Evolutionary conservation across 2,888 invertebrate species (phyloP), one percentile per base, ranked within the genome.

Genomic region (Pharmacophagus antenor): DNA sequence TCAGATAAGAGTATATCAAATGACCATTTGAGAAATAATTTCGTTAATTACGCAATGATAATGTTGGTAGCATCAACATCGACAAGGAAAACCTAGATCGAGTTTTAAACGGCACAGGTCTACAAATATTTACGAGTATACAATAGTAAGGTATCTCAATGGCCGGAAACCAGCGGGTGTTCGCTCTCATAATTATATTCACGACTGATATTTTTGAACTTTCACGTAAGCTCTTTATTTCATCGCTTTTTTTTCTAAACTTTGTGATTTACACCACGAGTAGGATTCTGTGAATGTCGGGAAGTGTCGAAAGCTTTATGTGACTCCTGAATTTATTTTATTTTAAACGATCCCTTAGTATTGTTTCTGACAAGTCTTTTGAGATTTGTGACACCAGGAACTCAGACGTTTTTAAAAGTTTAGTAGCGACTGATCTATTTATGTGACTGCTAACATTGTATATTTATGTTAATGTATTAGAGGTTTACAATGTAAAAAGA

Each of bases 131-230:
- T 44, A n/a, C 42, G 18, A n/a, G 42, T 63, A 64, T 66, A 67
- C 73, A 71, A 69, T 80, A 74, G 87, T 85, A 87, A 73, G 75
- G 73, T 74, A 65, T 66, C 64, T 67, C 70, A 72, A 70, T 76
- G 76, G 76, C 83, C 84, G 84, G 85, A 88, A 87, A 82, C 80
- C 88, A 88, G 88, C 88, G 87, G 88, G 88, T 84, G 88, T 82
- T 82, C 86, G 68, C 77, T 80, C 77, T 76, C 80, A 83, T 88
- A 88, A 90, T 89, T 87, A 89, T 88, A 88, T 88, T 88, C 87
- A 85, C 82, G 79, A 81, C 82, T 83, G 85, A 86, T 85, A 89
- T 88, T 88, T 88, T 82, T 81, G 82, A 89, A 88, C 85, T 89
- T 88, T 85, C 85, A 86, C 85, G 86, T 85, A 83, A 84, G 85